These are phyloP conservation scores for Triplophysa siluroides DNA, from an alignment of 2,113 vertebrate genomes.

Conservation along the genomic window DNA sequence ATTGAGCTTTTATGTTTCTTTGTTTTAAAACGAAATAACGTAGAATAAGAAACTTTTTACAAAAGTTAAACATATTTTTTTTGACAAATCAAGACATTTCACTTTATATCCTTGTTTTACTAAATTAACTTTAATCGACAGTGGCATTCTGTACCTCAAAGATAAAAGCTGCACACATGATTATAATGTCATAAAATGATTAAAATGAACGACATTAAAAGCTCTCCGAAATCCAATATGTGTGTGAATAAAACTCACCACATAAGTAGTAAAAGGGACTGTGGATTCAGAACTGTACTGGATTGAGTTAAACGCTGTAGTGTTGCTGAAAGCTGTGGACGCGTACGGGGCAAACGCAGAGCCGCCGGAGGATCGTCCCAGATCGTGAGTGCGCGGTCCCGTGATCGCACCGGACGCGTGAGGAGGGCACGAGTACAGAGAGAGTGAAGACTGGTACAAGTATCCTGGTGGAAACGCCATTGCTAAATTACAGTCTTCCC, in stretches of 20 bases:
- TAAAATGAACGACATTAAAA: neutral
- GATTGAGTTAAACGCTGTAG: slow-evolving; percentile 85
- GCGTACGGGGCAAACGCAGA: slow-evolving; percentile 94
- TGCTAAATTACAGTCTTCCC: slow-evolving; percentile 59
- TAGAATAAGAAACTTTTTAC: no score
- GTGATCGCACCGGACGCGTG: slow-evolving; percentile 86
- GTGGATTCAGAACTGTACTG: slow-evolving; percentile 86
- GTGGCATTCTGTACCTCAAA: no score
- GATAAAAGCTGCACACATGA: neutral
- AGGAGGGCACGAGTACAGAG: slow-evolving; percentile 87
- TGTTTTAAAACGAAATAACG: no score
- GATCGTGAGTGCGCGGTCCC: slow-evolving; percentile 87
- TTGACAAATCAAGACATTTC: neutral
- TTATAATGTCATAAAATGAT: neutral
- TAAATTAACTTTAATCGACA: no score
- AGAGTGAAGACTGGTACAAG: slow-evolving; percentile 90
- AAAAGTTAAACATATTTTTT: neutral
- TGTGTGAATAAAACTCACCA: slow-evolving; percentile 77
- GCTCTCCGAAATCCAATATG: neutral
- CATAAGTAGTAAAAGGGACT: slow-evolving; percentile 83
- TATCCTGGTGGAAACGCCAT: slow-evolving; percentile 96
- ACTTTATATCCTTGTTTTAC: no score
- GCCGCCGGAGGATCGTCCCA: slow-evolving; percentile 86
- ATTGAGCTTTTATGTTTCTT: no score
- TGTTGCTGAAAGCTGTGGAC: slow-evolving; percentile 83